phyloP scores from a whole-genome alignment of 2,113 vertebrate genomes.

The Gymnorhina tibicen region DNA sequence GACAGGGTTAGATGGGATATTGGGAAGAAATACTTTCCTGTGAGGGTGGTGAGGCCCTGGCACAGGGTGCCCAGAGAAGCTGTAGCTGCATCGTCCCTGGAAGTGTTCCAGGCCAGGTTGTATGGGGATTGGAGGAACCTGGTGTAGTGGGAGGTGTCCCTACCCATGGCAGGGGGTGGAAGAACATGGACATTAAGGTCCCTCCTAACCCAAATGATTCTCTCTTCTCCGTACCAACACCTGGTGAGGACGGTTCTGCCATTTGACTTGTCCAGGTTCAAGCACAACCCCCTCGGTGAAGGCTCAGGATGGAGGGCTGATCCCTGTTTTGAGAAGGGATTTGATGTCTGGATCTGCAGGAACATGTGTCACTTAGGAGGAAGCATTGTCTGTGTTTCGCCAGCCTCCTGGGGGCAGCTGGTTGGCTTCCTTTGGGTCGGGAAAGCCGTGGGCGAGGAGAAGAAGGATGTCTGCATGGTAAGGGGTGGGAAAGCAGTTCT shows the following conservation, averaged over 20 bases:
- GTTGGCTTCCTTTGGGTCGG: background rate
- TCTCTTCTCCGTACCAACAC: fast-evolving
- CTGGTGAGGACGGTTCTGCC: fast-evolving
- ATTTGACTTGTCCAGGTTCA: background rate
- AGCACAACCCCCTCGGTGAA: fast-evolving
- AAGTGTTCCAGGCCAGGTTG: background rate
- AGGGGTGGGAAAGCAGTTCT: background rate
- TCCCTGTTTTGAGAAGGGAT: background rate
- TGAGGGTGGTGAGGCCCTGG: background rate
- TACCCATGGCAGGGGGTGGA: fast-evolving
- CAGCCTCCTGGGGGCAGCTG: background rate
- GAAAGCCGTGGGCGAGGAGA: background rate
- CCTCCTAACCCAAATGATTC: background rate
- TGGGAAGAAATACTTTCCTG: background rate
- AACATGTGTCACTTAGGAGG: background rate
- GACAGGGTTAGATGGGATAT: background rate
- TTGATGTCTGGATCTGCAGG: background rate
- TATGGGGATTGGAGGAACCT: background rate
- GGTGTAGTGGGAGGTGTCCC: background rate
- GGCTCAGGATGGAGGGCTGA: background rate
- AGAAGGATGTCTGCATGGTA: background rate
- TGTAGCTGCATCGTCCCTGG: background rate
- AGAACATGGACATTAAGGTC: background rate
- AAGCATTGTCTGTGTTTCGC: background rate
- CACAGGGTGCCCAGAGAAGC: fast-evolving